Conservation (phyloP, 2,113 vertebrate species). For the Podocnemis expansa region DNA sequence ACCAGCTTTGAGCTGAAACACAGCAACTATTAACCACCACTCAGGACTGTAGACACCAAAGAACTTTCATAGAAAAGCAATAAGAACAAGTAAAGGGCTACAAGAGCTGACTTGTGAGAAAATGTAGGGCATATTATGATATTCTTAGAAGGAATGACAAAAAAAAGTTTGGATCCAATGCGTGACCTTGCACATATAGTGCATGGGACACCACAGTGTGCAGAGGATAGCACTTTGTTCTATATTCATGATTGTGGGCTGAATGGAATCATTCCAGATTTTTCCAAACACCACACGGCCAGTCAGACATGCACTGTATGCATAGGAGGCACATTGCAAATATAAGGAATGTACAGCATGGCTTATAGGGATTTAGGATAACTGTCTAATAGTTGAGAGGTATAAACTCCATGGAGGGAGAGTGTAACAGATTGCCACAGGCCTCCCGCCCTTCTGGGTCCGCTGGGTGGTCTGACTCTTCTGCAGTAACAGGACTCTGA, state of each 20-base stretch:
- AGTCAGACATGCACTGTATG: neutral
- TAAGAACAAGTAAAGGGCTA: neutral
- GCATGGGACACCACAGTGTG: neutral
- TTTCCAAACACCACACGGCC: neutral
- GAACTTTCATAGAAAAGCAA: constrained; percentile 17
- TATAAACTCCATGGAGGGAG: neutral
- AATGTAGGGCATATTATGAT: neutral
- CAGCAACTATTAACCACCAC: constrained; percentile 33
- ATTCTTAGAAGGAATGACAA: neutral
- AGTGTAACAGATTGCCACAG: too few relatives aligned
- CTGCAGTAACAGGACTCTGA: too few relatives aligned
- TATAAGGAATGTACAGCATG: neutral
- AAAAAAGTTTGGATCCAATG: neutral
- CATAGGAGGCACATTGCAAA: neutral
- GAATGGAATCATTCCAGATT: neutral
- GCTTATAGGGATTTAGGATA: neutral
- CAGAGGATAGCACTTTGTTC: neutral
- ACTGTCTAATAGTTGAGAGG: neutral
- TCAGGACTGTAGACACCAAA: constrained; percentile 10
- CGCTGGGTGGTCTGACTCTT: too few relatives aligned
- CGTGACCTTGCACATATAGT: neutral
- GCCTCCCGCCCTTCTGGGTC: too few relatives aligned
- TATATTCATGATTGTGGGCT: neutral
- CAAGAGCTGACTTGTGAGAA: neutral
- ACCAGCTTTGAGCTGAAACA: constrained; percentile 15